Evolutionary conservation across 2,888 invertebrate genomes (phyloP).

Genomic region (Drosophila atroscutellata): DNA sequence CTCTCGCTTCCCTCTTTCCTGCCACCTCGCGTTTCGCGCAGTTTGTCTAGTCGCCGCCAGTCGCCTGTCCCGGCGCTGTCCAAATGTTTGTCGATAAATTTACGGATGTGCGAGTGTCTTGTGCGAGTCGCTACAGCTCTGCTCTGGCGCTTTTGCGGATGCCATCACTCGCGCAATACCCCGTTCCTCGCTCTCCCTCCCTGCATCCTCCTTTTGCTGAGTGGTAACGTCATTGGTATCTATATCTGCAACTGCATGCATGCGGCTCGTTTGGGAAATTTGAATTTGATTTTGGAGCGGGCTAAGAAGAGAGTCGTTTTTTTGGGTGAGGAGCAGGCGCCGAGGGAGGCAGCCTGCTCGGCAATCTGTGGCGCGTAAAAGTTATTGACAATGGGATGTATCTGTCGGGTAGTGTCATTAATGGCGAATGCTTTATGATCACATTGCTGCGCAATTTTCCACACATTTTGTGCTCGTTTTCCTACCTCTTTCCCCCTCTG

Average conservation of each 20-base stretch:
- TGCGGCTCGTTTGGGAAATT: conserved; percentile 70
- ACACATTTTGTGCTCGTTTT: conserved; percentile 72
- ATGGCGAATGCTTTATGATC: conserved; percentile 83
- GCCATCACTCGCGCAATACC: conserved; percentile 76
- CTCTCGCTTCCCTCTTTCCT: neutral
- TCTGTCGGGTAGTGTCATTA: conserved; percentile 83
- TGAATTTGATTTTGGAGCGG: conserved; percentile 76
- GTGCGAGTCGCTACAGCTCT: conserved; percentile 58
- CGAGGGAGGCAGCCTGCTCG: conserved; percentile 12
- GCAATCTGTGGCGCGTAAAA: conserved; percentile 81
- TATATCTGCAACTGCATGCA: conserved; percentile 45
- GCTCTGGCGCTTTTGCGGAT: conserved; percentile 75
- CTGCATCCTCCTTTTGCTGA: conserved; percentile 10
- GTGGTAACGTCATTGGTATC: conserved; percentile 51
- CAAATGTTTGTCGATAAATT: conserved; percentile 82
- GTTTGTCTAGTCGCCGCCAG: conserved; percentile 59
- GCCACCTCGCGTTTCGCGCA: conserved; percentile 21
- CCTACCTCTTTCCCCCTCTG: neutral
- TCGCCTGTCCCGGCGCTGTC: conserved; percentile 61
- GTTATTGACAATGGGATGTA: conserved; percentile 83
- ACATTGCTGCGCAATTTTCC: conserved; percentile 79
- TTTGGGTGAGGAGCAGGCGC: neutral
- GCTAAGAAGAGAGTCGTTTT: neutral
- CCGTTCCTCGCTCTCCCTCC: conserved; percentile 2
- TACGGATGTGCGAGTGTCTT: conserved; percentile 81